Evolutionary conservation across 1,140 invertebrate genomes (phyloP), one percentile per base, ranked within the genome.

Genomic region (Gryon sp.): DNA sequence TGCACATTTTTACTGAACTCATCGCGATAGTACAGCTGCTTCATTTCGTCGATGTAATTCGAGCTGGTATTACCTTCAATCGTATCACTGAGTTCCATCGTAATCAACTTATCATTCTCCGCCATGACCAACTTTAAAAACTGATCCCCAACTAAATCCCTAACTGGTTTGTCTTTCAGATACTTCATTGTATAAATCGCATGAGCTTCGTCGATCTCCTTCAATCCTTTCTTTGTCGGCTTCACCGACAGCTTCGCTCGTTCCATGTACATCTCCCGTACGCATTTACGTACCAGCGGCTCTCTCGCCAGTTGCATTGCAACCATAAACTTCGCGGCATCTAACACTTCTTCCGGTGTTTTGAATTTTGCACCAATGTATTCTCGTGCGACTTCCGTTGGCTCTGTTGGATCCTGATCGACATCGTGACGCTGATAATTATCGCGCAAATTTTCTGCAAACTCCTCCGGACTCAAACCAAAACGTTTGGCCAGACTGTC

Each of bases 371-470:
- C 86, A 57, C 72, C 84, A 46, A 82, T 63, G 87, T 91, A 97
- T 82, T 93, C 94, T 63, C 92, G 93, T 0, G 97, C 97, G 12
- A 97, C 87, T 65, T 96, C 94, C 6, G 90, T 79, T 0, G 97
- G 96, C 72, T 96, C 93, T 1, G 92, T 90, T 0, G 93, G 90
- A 76, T 95, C 95, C 87, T 99, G 97, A 40, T 98, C 96, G 1
- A 99, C 95, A 83, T 99, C 98, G 86, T 99, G 96, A n/a, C 96
- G 91, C 82, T 97, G 96, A 88, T 99, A 99, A 84, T 98, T 98
- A 82, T 99, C 98, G 0, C 97, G 91, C 0, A 99, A 87, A 89
- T 99, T 99, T 89, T 99, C 97, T 1, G 96, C 98, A 88, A 98
- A 99, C 83, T 99, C 94, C 83, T 98, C 95, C 0, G 98, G 96